Evolutionary conservation across 2,113 vertebrate genomes (phyloP).

Genomic region (Silurus meridionalis): DNA sequence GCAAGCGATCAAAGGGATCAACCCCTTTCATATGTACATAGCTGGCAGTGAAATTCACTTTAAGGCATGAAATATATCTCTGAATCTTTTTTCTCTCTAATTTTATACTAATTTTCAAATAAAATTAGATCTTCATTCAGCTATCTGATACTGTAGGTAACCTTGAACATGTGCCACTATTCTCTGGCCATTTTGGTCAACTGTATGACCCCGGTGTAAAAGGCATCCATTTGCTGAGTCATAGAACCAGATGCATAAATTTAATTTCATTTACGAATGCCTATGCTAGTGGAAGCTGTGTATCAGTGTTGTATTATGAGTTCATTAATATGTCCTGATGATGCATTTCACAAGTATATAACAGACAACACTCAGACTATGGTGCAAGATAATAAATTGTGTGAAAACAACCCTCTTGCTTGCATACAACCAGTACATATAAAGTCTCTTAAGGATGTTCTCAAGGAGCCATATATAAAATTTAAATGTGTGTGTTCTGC

Average conservation of each 20-base stretch:
- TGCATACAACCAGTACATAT: not conserved
- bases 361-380: not conserved
- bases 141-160: not conserved
- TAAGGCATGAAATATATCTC: not conserved
- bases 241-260: not conserved
- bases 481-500: not conserved
- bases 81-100: not conserved
- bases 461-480: not conserved
- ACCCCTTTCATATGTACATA: not conserved
- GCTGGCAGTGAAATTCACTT: not conserved
- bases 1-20: constrained; percentile 3
- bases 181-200: not conserved
- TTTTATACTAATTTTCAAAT: not conserved
- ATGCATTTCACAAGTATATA: not conserved
- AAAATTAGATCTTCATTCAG: not conserved
- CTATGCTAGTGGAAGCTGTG: not conserved
- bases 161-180: not conserved
- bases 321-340: not conserved
- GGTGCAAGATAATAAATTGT: not conserved
- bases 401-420: not conserved
- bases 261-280: not conserved
- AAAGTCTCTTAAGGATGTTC: not conserved
- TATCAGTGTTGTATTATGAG: not conserved
- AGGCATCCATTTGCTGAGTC: not conserved
- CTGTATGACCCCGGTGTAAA: not conserved